Evolutionary conservation across 2,113 vertebrate genomes (phyloP).

Genomic region (Mugil cephalus): DNA sequence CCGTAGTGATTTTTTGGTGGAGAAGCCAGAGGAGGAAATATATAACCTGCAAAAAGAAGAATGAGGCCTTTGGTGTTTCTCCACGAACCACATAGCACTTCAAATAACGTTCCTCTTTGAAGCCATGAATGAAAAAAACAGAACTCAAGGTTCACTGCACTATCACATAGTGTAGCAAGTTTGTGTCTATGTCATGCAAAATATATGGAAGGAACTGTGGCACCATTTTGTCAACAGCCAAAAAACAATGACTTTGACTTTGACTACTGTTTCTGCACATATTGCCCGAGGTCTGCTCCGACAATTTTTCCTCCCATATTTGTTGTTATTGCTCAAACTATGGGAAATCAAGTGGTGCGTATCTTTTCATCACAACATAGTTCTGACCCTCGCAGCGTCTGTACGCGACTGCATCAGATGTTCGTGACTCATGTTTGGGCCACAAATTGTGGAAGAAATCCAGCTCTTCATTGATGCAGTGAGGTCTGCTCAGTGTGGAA

Average conservation of each 20-base stretch:
- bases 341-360: neutral
- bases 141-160: neutral
- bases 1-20: constrained; percentile 30
- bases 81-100: constrained; percentile 35
- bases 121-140: constrained; percentile 48
- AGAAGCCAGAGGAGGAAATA: constrained; percentile 24
- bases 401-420: too few species aligned
- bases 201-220: constrained; percentile 8
- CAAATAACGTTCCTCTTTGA: constrained; percentile 47
- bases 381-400: too few species aligned
- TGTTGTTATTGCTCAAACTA: neutral
- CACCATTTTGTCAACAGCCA: constrained; percentile 8
- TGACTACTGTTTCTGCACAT: neutral
- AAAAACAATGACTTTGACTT: constrained; percentile 9
- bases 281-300: neutral
- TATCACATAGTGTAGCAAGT: constrained; percentile 2
- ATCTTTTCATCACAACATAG: too few species aligned
- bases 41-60: constrained; percentile 47
- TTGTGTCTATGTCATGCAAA: constrained; percentile 27
- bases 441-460: too few species aligned
- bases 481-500: too few species aligned
- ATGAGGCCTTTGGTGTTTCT: constrained; percentile 48
- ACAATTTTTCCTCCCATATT: neutral
- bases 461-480: too few species aligned
- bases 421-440: too few species aligned